Percentiles rank a stretch among this genome's conserved stretches.
Conservation (phyloP, 1,140 invertebrate species). For the Leucophenga varia region DNA sequence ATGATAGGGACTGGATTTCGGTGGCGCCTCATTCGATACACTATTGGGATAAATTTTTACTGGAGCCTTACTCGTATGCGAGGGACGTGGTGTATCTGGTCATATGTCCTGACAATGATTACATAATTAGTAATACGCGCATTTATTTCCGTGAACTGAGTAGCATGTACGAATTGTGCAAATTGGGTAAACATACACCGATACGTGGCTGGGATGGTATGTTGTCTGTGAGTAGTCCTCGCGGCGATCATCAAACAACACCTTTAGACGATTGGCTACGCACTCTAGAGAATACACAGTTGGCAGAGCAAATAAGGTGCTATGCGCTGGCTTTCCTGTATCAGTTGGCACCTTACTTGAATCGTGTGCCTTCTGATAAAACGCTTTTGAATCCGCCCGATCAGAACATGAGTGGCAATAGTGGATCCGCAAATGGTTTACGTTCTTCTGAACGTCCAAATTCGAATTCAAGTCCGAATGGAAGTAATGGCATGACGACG, state of each 20-base stretch:
- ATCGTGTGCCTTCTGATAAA: constrained; percentile 77
- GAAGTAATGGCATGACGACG: neutral
- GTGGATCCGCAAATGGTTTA: constrained; percentile 41
- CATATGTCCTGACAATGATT: constrained; percentile 88
- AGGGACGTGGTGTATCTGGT: constrained; percentile 94
- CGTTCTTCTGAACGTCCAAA: constrained; percentile 49
- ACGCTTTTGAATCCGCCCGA: constrained; percentile 71
- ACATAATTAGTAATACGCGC: constrained; percentile 74
- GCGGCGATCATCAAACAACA: constrained; percentile 10
- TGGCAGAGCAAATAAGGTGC: constrained; percentile 78
- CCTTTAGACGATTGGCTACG: constrained; percentile 89
- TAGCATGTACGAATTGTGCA: constrained; percentile 89
- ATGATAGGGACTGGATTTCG: constrained; percentile 93
- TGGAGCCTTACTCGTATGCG: constrained; percentile 92
- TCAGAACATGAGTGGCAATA: constrained; percentile 24
- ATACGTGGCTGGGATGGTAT: constrained; percentile 88
- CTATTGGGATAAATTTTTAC: constrained; percentile 90
- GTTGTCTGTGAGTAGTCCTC: constrained; percentile 70
- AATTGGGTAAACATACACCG: constrained; percentile 85
- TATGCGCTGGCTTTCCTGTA: constrained; percentile 80
- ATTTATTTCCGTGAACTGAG: constrained; percentile 92
- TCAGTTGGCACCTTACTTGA: constrained; percentile 79
- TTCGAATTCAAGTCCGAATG: neutral
- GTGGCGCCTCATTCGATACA: constrained; percentile 89
- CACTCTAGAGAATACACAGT: constrained; percentile 74